Evolutionary conservation across 2,888 invertebrate genomes (phyloP).

Genomic region (Invenusta paracnida): DNA sequence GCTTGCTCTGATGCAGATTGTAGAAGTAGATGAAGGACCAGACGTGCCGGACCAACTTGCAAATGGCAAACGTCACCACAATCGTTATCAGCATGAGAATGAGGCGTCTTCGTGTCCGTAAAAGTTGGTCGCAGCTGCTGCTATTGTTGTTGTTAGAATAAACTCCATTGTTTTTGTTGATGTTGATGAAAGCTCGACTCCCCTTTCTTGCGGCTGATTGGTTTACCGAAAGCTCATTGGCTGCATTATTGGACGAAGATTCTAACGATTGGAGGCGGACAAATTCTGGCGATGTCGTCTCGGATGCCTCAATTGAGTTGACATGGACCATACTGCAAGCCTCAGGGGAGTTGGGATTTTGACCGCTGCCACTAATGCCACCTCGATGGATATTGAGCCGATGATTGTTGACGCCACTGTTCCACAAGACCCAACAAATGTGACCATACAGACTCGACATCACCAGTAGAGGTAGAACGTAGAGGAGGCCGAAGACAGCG

Average conservation of each 20-base stretch:
- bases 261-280: too few relatives aligned
- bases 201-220: background rate
- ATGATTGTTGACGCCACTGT: background rate
- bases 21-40: constrained; percentile 34
- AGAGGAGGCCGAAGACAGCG: constrained; percentile 37
- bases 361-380: background rate
- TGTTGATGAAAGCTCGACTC: background rate
- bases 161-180: background rate
- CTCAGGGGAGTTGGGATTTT: background rate
- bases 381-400: background rate
- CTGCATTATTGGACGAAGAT: too few relatives aligned
- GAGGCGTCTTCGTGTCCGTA: background rate
- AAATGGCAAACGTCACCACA: constrained; percentile 38
- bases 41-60: constrained; percentile 37
- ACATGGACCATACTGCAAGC: background rate
- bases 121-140: background rate
- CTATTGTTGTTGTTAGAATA: background rate
- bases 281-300: background rate
- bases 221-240: background rate
- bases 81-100: constrained; percentile 40
- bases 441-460: constrained; percentile 39
- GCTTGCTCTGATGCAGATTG: background rate
- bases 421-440: constrained; percentile 30
- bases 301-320: background rate
- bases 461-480: constrained; percentile 33